Evolutionary conservation across 1,140 invertebrate genomes (phyloP).

Genomic region (Drosophila lowei): DNA sequence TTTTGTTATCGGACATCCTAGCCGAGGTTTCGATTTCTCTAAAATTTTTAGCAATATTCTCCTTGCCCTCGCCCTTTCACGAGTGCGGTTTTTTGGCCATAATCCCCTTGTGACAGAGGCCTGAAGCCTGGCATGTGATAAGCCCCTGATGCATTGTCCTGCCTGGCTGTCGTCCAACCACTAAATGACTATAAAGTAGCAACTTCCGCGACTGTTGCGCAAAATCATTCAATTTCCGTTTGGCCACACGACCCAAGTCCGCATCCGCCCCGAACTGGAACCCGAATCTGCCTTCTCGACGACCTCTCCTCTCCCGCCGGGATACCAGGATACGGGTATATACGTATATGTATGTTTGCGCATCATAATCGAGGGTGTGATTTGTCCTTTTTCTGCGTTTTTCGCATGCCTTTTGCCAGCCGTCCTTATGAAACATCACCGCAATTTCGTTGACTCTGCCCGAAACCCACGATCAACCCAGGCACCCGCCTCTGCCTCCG

Average conservation of each 20-base stretch:
- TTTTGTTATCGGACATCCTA: conserved; percentile 77
- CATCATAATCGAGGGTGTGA: conserved; percentile 81
- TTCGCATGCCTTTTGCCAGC: conserved; percentile 39
- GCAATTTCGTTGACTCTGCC: conserved; percentile 69
- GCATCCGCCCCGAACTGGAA: too few species aligned
- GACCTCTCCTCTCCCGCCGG: neutral
- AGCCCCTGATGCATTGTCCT: conserved; percentile 65
- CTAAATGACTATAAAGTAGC: conserved; percentile 83
- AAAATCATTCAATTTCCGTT: conserved; percentile 83
- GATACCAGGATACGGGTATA: too few species aligned
- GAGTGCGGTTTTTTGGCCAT: conserved; percentile 45
- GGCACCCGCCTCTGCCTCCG: neutral
- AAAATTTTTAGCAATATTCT: conserved; percentile 51
- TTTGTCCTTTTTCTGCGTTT: conserved; percentile 73
- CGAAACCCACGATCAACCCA: conserved; percentile 12
- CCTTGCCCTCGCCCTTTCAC: neutral
- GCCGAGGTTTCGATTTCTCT: conserved; percentile 55
- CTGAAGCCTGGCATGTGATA: conserved; percentile 38
- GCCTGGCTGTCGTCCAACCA: conserved; percentile 65
- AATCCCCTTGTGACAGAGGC: conserved; percentile 61
- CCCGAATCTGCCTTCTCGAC: too few species aligned
- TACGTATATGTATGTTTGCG: conserved; percentile 8
- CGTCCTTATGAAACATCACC: conserved; percentile 77
- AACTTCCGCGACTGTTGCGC: conserved; percentile 81
- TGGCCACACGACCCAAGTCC: conserved; percentile 56